phyloP scores from a whole-genome alignment of 2,888 invertebrate species.

The Athetis lepigone region DNA sequence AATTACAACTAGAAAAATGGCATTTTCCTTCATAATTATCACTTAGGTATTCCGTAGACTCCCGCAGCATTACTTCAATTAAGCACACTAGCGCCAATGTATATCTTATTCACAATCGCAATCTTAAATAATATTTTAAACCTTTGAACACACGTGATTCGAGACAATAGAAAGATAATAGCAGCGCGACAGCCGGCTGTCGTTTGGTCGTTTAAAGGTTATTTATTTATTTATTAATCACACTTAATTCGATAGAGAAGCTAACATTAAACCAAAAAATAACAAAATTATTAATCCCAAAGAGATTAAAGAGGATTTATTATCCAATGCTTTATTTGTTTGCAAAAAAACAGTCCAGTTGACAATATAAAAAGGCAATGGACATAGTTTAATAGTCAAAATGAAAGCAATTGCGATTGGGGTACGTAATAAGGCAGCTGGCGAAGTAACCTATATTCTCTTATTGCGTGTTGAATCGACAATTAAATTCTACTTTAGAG shows the following conservation, averaged over 20 bases:
- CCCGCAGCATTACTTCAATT: slow-evolving; percentile 37
- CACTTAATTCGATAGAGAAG: too few relatives aligned
- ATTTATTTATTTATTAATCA: too few relatives aligned
- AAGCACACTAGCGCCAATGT: slow-evolving; percentile 12
- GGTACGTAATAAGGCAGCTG: slow-evolving; percentile 64
- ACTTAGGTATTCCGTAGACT: slow-evolving; percentile 21
- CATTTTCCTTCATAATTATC: slow-evolving; percentile 1
- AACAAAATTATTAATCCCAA: too few relatives aligned
- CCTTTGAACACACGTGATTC: too few relatives aligned
- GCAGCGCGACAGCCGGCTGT: too few relatives aligned
- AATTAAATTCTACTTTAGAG: slow-evolving; percentile 85
- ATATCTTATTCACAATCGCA: background rate
- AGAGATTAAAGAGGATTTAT: too few relatives aligned
- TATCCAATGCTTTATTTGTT: too few relatives aligned
- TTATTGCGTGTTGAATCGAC: slow-evolving; percentile 80
- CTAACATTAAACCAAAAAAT: too few relatives aligned
- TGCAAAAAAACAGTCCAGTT: background rate
- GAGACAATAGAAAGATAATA: too few relatives aligned
- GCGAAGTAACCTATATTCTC: slow-evolving; percentile 76
- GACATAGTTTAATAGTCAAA: background rate
- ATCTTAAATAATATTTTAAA: too few relatives aligned
- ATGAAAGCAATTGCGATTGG: background rate
- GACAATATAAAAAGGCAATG: background rate
- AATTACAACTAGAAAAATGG: background rate
- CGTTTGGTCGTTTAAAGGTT: too few relatives aligned